phyloP scores from a whole-genome alignment of 2,113 vertebrate genomes.

The Corythornis madagascariensis region DNA sequence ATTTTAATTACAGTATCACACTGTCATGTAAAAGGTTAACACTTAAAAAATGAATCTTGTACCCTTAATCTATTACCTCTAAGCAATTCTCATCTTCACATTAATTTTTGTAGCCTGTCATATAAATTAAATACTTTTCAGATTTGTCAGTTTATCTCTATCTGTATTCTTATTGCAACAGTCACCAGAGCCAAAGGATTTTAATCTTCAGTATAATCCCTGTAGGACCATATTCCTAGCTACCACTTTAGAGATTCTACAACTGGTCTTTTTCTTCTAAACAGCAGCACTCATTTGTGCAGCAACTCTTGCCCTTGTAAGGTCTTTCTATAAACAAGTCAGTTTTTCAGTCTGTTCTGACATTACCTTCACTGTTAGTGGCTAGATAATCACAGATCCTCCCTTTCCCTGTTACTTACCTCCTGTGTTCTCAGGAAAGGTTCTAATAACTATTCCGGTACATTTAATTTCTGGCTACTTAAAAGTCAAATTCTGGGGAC shows the following conservation, averaged over 20 bases:
- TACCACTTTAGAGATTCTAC: background rate
- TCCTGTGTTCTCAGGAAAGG: background rate
- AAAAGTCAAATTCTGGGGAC: background rate
- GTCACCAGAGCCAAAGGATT: constrained; percentile 42
- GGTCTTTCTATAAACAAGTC: background rate
- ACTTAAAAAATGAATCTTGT: constrained; percentile 37
- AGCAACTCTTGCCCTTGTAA: background rate
- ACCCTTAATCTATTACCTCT: constrained; percentile 17
- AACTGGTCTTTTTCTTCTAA: background rate
- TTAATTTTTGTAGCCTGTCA: constrained; percentile 44
- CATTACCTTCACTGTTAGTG: background rate
- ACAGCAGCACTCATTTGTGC: background rate
- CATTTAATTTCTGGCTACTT: background rate
- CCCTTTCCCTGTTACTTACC: background rate
- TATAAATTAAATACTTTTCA: constrained; percentile 61
- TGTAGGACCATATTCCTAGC: background rate
- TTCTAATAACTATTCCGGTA: background rate
- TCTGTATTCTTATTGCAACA: constrained; percentile 11
- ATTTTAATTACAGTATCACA: constrained; percentile 26
- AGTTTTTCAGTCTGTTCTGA: background rate
- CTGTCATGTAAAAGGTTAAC: constrained; percentile 38
- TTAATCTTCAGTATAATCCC: constrained; percentile 32
- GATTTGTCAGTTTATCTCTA: constrained; percentile 19
- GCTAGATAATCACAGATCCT: background rate
- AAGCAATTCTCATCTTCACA: constrained; percentile 48